These are phyloP conservation scores for Sceloporus tristichus DNA, from an alignment of 2,113 vertebrate genomes.

Conservation along the genomic window DNA sequence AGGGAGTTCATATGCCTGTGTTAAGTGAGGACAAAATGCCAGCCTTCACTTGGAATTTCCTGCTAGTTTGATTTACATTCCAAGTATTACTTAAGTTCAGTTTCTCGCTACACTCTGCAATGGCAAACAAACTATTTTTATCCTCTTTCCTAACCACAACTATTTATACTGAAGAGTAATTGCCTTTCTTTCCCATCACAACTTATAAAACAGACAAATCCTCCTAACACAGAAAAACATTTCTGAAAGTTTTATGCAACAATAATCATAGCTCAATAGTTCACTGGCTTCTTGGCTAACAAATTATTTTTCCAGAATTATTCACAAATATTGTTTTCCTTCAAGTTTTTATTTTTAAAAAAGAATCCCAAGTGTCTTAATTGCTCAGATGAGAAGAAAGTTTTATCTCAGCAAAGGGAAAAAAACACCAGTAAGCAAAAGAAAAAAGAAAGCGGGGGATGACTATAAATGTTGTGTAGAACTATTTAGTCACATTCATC, in stretches of 20 bases:
- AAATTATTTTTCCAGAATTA: background rate
- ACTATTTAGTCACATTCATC: too few relatives aligned
- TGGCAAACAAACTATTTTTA: slow-evolving; percentile 52
- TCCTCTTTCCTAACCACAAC: slow-evolving; percentile 25
- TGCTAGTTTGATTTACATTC: slow-evolving; percentile 18
- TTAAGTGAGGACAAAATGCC: background rate
- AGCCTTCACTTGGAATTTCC: slow-evolving; percentile 13
- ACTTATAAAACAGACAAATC: background rate
- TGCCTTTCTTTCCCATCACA: rapidly evolving
- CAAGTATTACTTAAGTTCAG: background rate
- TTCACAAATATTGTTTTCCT: background rate
- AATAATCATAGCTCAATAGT: background rate
- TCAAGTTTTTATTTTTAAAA: background rate
- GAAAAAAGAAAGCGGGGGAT: too few relatives aligned
- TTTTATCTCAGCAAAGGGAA: background rate
- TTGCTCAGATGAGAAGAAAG: background rate
- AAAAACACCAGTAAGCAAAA: background rate
- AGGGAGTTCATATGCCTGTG: background rate
- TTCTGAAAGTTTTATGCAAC: background rate
- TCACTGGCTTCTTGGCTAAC: background rate
- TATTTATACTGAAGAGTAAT: background rate
- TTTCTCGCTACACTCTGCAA: slow-evolving; percentile 13
- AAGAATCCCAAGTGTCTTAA: background rate
- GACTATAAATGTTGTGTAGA: too few relatives aligned
- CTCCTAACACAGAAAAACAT: background rate